Evolutionary conservation across 53 echinoderm and acorn worm species (phyloP).

Genomic region (Arbacia lixula): DNA sequence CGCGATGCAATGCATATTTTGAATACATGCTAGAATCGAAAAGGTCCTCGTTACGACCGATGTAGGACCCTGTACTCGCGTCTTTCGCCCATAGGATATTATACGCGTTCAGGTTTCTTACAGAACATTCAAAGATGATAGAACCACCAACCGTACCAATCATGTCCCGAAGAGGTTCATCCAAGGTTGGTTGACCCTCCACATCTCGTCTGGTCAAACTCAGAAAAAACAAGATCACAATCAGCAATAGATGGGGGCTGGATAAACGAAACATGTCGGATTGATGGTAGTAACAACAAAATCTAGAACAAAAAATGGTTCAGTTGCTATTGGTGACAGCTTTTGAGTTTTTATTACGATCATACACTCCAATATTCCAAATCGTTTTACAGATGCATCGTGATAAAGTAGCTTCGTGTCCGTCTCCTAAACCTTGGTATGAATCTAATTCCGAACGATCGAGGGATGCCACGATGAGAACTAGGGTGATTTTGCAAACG

Average conservation of each 20-base stretch:
- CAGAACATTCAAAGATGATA: conserved; percentile 10
- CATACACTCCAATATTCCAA: no score
- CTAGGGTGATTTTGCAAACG: no score
- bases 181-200: conserved; percentile 3
- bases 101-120: background rate
- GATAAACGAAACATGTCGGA: background rate
- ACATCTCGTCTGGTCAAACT: background rate
- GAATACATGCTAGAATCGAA: background rate
- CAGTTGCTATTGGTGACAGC: no score
- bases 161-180: background rate
- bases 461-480: no score
- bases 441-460: no score
- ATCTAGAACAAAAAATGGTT: no score
- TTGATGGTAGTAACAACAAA: no score
- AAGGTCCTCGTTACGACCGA: conserved; percentile 9
- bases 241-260: background rate
- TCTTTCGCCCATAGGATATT: conserved; percentile 12
- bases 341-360: no score
- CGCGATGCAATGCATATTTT: background rate
- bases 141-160: conserved; percentile 4
- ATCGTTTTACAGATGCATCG: no score
- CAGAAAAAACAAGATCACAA: background rate
- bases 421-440: no score
- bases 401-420: no score
- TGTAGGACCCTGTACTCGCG: background rate